These are phyloP conservation scores for Metridium senile DNA, from an alignment of 92 coral and sea anemone species.

Conservation along the genomic window DNA sequence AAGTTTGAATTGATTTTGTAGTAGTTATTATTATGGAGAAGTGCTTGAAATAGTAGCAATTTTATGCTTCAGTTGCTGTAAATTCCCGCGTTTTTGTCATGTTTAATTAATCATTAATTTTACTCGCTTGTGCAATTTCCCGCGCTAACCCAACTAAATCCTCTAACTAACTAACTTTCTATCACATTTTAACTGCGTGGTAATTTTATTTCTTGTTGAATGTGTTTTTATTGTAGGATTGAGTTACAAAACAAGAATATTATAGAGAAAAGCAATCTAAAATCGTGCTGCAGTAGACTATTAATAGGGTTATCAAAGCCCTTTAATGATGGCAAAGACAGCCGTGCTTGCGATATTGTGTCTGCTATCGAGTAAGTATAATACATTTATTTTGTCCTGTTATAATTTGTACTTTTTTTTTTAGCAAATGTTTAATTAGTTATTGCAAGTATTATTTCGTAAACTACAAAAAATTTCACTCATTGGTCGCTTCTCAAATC, in stretches of 20 bases:
- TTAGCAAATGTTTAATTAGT: too few relatives aligned
- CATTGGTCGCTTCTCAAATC: too few relatives aligned
- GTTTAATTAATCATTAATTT: background rate
- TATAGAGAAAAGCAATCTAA: background rate
- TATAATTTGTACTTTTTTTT: background rate
- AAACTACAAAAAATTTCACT: too few relatives aligned
- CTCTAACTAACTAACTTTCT: too few relatives aligned
- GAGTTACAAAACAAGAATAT: background rate
- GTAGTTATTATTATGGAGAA: too few relatives aligned
- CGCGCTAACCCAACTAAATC: background rate
- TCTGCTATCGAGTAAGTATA: conserved; percentile 19
- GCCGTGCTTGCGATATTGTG: conserved; percentile 18
- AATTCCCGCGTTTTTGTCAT: background rate
- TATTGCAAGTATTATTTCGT: too few relatives aligned
- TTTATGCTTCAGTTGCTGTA: too few relatives aligned
- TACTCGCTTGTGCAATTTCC: background rate
- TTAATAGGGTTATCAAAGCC: conserved; percentile 11
- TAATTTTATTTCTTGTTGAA: background rate
- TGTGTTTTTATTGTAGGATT: background rate
- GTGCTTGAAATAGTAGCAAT: too few relatives aligned
- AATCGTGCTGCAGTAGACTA: background rate
- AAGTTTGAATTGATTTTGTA: too few relatives aligned
- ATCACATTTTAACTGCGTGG: too few relatives aligned
- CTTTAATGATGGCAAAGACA: conserved; percentile 12
- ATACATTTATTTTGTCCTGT: background rate